A percentile compares a stretch with the other conserved stretches of the same genome.
Evolutionary conservation across 2,797 vertebrate genomes (phyloP).

Genomic region (Smutsia temminckii): DNA sequence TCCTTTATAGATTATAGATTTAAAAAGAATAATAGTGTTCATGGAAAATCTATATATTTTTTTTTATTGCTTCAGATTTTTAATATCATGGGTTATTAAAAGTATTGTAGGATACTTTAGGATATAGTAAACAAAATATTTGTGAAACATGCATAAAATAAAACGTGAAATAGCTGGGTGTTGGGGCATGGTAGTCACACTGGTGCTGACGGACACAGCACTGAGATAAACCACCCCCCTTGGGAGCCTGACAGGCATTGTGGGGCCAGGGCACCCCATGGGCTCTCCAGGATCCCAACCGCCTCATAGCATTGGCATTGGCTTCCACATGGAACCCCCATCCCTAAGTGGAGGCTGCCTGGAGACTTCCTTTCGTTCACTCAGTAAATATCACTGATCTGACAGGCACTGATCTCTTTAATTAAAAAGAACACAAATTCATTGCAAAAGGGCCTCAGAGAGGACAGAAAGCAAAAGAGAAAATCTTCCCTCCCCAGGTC

Average conservation of each 20-base stretch:
- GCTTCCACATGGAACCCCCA: not conserved
- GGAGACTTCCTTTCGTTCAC: not conserved
- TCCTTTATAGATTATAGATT: not conserved
- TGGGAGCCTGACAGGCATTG: not conserved
- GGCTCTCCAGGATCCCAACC: not conserved
- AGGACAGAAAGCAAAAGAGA: not conserved
- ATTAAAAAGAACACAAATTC: not conserved
- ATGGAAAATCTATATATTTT: not conserved
- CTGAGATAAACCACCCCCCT: not conserved
- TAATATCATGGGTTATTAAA: not conserved
- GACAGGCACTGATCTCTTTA: not conserved
- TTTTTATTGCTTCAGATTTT: not conserved
- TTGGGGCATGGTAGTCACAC: not conserved
- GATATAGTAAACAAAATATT: not conserved
- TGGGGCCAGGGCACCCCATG: not conserved
- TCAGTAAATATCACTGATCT: not conserved
- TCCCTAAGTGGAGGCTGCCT: not conserved
- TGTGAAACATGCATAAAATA: not conserved
- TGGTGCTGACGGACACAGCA: not conserved
- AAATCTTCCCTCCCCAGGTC: not conserved
- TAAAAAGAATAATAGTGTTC: not conserved
- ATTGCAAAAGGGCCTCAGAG: not conserved
- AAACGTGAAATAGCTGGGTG: not conserved
- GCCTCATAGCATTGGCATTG: not conserved
- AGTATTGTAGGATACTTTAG: not conserved